Base-by-base conservation (phyloP, 2,797 vertebrate species). In the Avahi laniger region DNA sequence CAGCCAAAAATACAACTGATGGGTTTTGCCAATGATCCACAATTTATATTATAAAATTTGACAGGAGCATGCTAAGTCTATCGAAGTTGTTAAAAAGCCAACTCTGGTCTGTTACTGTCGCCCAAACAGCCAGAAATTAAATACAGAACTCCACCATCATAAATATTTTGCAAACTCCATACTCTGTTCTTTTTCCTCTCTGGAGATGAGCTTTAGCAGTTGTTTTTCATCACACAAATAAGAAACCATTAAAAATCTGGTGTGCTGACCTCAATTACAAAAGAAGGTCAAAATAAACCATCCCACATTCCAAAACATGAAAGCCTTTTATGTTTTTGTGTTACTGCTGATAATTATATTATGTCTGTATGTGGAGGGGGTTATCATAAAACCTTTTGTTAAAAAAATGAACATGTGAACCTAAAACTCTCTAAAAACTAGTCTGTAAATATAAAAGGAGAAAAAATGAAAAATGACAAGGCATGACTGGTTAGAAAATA, bases 191-290 rank as follows among this genome's bases (percentile, higher is more conserved):
- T 72, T 65, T 67, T 83, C 35, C 57, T 83, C 48, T 22, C 54
- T 90, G 24, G 65, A 93, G 54, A 97, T 94, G 59, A 93, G 50
- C 24, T 88, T 96, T 52, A 79, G 83, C 94, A 93, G 93, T 90
- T 97, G 88, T 86, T 96, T 97, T 93, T 84, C 85, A 91, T 97
- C 80, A 94, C 76, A 89, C 70, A 92, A 97, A 94, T 69, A 94
- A 94, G 28, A 91, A 92, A 91, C n/a, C 79, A 93, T 46, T 96
- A 96, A 97, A 95, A 95, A 79, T 87, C 65, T 96, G 85, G 93
- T 52, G 75, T 69, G 50, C 48, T 85, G 63, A 92, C 79, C 83
- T 89, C 79, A 95, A 95, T 89, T 93, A 90, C 38, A 76, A 84
- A 88, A 87, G 78, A 82, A 95, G 46, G 83, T 91, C 82, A 86